phyloP scores from a whole-genome alignment of 2,888 invertebrate species.

The Cistogaster globosa region DNA sequence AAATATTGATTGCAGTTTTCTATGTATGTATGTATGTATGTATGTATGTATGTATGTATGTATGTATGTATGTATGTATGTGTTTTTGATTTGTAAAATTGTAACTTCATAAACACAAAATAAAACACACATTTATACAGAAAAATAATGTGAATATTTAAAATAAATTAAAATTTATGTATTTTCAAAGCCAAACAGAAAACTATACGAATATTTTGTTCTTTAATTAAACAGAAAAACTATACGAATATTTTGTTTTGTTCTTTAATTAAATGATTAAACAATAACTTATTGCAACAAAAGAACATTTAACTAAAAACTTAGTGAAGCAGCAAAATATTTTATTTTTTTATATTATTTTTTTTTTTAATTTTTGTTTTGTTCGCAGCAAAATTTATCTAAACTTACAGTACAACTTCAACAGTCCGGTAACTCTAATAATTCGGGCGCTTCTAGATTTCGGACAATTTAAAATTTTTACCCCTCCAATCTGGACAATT shows the following conservation, averaged over 20 bases:
- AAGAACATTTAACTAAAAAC: constrained; percentile 24
- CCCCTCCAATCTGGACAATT: no score
- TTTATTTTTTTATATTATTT: neutral
- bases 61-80: constrained; percentile 38
- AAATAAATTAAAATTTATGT: neutral
- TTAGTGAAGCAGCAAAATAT: constrained; percentile 38
- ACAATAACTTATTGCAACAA: constrained; percentile 30
- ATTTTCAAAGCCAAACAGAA: constrained; percentile 28
- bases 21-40: constrained; percentile 28
- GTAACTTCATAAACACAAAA: constrained; percentile 50
- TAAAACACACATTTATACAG: constrained; percentile 51
- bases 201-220: neutral
- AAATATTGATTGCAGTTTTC: neutral
- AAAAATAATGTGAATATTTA: constrained; percentile 72
- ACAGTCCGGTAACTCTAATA: no score
- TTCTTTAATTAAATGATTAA: constrained; percentile 19
- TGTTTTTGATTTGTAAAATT: constrained; percentile 48
- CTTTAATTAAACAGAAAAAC: constrained; percentile 17
- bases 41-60: constrained; percentile 28
- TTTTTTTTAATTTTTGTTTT: no score
- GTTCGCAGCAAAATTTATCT: no score
- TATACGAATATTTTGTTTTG: neutral
- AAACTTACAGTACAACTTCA: no score
- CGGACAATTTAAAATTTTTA: no score
- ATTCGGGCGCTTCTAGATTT: no score